Percentiles rank a stretch among this genome's conserved stretches.
These are phyloP conservation scores for Psittacus erithacus DNA, from an alignment of 2,113 vertebrate species.

Conservation along the genomic window DNA sequence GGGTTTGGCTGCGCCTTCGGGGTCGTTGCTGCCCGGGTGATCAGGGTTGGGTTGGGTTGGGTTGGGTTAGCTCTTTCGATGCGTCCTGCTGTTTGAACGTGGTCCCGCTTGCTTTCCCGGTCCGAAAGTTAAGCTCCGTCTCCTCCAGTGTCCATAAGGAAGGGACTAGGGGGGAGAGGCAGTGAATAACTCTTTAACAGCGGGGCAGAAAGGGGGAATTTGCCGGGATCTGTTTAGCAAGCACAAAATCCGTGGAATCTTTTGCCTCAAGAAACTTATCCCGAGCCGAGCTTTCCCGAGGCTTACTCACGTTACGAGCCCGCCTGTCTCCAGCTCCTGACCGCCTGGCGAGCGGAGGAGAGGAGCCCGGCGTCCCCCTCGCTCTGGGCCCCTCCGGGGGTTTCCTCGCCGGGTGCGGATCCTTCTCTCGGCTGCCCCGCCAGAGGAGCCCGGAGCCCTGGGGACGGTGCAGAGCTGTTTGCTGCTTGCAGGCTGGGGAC, in stretches of 20 bases:
- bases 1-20: not conserved
- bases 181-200: not conserved
- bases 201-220: not conserved
- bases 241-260: not conserved
- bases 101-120: not conserved
- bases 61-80: not conserved
- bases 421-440: not conserved
- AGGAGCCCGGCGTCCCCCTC: not conserved
- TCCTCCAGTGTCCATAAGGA: not conserved
- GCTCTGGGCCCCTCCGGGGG: not conserved
- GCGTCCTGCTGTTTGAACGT: not conserved
- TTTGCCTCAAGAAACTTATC: not conserved
- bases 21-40: not conserved
- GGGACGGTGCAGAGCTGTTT: not conserved
- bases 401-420: not conserved
- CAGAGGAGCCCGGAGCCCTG: not conserved
- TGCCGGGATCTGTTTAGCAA: not conserved
- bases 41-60: not conserved
- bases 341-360: not conserved
- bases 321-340: not conserved
- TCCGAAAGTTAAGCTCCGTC: conserved; percentile 9
- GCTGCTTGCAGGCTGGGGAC: not conserved
- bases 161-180: not conserved
- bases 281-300: not conserved
- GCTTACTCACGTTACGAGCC: not conserved